A percentile compares a stretch with the other conserved stretches of the same genome.
Conservation (phyloP, 2,888 invertebrate genomes). For the Chesias legatella region DNA sequence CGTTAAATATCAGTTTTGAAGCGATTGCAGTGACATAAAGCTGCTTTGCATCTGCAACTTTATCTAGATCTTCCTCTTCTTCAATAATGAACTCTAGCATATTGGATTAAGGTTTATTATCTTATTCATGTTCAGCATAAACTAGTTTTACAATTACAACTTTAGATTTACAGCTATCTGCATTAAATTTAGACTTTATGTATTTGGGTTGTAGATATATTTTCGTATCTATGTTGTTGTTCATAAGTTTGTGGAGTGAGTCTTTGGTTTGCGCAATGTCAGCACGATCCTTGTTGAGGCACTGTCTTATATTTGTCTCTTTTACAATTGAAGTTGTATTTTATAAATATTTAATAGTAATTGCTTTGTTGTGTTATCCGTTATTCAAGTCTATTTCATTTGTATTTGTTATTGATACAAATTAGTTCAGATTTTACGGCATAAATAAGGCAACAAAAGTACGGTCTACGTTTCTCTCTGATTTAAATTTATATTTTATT, state of each 20-base stretch:
- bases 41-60: slow-evolving; percentile 50
- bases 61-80: slow-evolving; percentile 29
- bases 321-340: slow-evolving; percentile 41
- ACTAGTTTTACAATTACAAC: slow-evolving; percentile 34
- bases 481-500: no score
- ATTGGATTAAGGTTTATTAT: slow-evolving; percentile 37
- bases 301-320: slow-evolving; percentile 41
- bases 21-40: slow-evolving; percentile 68
- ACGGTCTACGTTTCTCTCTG: no score
- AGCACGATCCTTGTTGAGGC: slow-evolving; percentile 49
- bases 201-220: slow-evolving; percentile 33
- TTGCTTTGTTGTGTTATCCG: slow-evolving; percentile 22
- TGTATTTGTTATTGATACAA: slow-evolving; percentile 1
- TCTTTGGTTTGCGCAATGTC: slow-evolving; percentile 57
- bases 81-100: slow-evolving; percentile 32
- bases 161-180: slow-evolving; percentile 28
- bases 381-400: slow-evolving; percentile 1
- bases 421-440: slow-evolving; percentile 2
- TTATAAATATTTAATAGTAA: slow-evolving; percentile 29
- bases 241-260: slow-evolving; percentile 33
- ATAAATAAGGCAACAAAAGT: slow-evolving; percentile 14
- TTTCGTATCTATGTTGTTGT: slow-evolving; percentile 25
- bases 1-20: slow-evolving; percentile 72
- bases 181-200: slow-evolving; percentile 32
- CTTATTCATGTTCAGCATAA: slow-evolving; percentile 11